Evolutionary conservation across 1,140 invertebrate species (phyloP), one percentile per base, ranked within the genome.

Genomic region (Orius insidiosus): DNA sequence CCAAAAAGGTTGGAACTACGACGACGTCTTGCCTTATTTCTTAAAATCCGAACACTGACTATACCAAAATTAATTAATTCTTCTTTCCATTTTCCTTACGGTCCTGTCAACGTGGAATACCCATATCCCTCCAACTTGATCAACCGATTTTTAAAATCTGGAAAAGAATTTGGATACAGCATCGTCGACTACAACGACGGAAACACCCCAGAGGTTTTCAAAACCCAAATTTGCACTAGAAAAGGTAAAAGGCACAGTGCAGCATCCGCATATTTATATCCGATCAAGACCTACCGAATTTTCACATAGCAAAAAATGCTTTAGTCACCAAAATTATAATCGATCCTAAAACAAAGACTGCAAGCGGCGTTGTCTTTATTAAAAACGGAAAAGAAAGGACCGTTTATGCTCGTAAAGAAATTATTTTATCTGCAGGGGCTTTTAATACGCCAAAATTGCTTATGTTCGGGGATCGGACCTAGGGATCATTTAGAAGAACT

Each of bases 1-100:
- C 31, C 67, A 68, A 0, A 72, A 86, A 34, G 81, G 82, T 0
- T 76, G 74, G 68, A 53, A 49, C 5, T 58, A 56, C 13, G 71
- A 71, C 48, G 71, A 68, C 10, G 69, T 81, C 58, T 63, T 69
- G 18, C 70, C 74, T 48, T 75, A 75, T 55, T 77, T 76, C 51
- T 57, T 68, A 50, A 60, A 61, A 39, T 57, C 60, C 46, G 64
- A 68, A 55, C 46, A 59, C 43, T 58, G 18, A 51, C 46, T 56
- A 55, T 69, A 60, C 54, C 54, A 1, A 49, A 51, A 9, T 15
- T 55, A 10, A 48, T 52, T 38, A 47, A 53, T 10, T 66, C 68
- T 11, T 60, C 66, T 0, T 60, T 57, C 19, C 61, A 63, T 41
- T 60, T 53, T 0, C 38, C 52, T 0, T 52, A 50, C 5, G 60